phyloP scores from a whole-genome alignment of 2,888 invertebrate genomes.

The Lapara coniferarum region DNA sequence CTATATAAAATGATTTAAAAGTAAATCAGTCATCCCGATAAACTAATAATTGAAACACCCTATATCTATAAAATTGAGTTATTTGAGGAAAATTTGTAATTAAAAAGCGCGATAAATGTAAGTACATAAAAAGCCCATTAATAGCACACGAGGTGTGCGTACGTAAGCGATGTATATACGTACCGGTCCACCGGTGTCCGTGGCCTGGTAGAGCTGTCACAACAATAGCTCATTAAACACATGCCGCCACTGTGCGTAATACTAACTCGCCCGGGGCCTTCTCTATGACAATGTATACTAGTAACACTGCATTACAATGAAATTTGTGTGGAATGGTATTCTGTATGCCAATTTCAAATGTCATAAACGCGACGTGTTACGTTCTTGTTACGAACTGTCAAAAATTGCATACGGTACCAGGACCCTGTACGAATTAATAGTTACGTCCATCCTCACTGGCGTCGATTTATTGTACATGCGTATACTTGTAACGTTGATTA shows the following conservation, averaged over 20 bases:
- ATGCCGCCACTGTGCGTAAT: slow-evolving; percentile 53
- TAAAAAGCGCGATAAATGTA: slow-evolving; percentile 40
- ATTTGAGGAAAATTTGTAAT: slow-evolving; percentile 29
- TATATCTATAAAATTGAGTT: neutral
- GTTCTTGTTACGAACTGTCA: no score
- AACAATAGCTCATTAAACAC: slow-evolving; percentile 77
- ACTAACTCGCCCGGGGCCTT: slow-evolving; percentile 36
- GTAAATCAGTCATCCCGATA: neutral
- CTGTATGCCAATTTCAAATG: no score
- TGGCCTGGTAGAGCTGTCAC: slow-evolving; percentile 83
- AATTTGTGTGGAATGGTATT: no score
- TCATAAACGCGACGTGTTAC: no score
- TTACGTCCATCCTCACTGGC: neutral
- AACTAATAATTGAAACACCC: neutral
- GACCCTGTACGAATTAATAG: neutral
- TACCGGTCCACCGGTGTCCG: slow-evolving; percentile 78
- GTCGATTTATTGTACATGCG: no score
- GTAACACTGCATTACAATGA: no score
- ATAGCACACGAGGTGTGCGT: slow-evolving; percentile 43
- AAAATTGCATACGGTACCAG: no score
- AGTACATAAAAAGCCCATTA: slow-evolving; percentile 50
- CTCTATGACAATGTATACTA: no score
- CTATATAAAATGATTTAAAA: neutral
- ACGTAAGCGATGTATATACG: slow-evolving; percentile 49
- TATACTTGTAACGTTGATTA: no score